A percentile compares a stretch with the other conserved stretches of the same genome.
phyloP scores from a whole-genome alignment of 2,797 vertebrate genomes.

The Anguilla anguilla region DNA sequence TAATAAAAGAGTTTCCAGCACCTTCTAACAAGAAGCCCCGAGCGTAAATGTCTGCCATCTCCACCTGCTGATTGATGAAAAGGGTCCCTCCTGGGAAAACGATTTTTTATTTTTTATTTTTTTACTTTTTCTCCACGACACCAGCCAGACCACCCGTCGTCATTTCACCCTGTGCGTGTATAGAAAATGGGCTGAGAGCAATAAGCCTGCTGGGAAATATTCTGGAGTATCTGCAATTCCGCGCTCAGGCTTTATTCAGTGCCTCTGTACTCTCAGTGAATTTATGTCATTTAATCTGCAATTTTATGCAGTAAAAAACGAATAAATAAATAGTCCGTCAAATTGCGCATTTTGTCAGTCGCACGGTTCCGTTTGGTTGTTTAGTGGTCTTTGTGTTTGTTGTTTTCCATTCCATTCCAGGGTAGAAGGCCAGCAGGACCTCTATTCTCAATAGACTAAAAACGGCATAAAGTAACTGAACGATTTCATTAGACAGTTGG shows the following conservation, averaged over 20 bases:
- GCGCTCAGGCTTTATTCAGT: not conserved
- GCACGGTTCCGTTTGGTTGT: not conserved
- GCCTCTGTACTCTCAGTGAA: not conserved
- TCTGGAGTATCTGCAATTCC: not conserved
- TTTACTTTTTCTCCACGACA: not conserved
- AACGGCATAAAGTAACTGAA: not conserved
- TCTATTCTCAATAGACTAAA: not conserved
- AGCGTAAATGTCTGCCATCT: not conserved
- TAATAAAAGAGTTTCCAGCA: not conserved
- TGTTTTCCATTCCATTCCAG: not conserved
- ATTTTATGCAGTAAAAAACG: not conserved
- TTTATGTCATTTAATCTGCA: not conserved
- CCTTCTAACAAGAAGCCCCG: not conserved
- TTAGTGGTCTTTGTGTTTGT: not conserved
- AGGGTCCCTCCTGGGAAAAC: not conserved
- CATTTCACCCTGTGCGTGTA: not conserved
- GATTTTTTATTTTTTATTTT: not conserved
- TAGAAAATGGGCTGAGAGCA: not conserved
- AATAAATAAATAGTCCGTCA: not conserved
- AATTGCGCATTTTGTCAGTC: not conserved
- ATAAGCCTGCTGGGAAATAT: not conserved
- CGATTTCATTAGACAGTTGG: not conserved
- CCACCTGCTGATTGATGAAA: not conserved
- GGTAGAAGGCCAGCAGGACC: too few relatives aligned
- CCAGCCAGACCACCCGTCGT: not conserved